Conservation (phyloP, 1,140 invertebrate genomes). For the Drosophila bocqueti region DNA sequence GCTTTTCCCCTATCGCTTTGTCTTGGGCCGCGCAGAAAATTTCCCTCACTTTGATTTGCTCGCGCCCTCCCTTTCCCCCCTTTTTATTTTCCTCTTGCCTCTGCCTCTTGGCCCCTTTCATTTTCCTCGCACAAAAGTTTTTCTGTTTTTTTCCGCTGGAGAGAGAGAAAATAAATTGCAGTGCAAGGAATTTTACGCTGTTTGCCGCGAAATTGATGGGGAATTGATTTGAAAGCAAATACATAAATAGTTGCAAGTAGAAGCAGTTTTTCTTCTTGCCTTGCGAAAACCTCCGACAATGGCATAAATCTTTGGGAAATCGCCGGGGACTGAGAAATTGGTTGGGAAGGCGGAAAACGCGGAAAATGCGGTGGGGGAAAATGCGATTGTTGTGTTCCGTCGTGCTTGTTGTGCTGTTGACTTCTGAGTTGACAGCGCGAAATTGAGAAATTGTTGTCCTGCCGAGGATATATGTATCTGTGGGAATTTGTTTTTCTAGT, state of each 20-base stretch:
- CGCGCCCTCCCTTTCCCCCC: no score
- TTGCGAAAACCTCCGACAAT: slow-evolving; percentile 27
- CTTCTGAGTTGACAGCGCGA: slow-evolving; percentile 45
- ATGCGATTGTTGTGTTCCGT: slow-evolving; percentile 59
- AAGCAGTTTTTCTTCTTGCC: slow-evolving; percentile 15
- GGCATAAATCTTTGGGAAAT: slow-evolving; percentile 54
- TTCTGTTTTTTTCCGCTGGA: slow-evolving; percentile 22
- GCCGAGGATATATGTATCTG: slow-evolving; percentile 29
- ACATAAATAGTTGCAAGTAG: slow-evolving; percentile 72
- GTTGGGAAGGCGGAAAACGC: slow-evolving; percentile 33
- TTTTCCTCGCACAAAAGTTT: slow-evolving; percentile 33
- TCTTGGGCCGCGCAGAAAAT: slow-evolving; percentile 44
- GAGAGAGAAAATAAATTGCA: slow-evolving; percentile 75
- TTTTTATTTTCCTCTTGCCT: neutral
- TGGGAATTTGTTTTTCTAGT: slow-evolving; percentile 45
- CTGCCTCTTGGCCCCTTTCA: neutral
- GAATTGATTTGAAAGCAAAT: slow-evolving; percentile 83
- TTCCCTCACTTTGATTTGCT: slow-evolving; percentile 44
- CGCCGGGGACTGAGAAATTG: slow-evolving; percentile 49
- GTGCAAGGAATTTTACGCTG: slow-evolving; percentile 76
- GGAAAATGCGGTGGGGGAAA: slow-evolving; percentile 13
- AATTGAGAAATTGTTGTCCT: slow-evolving; percentile 50
- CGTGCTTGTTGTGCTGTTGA: slow-evolving; percentile 23
- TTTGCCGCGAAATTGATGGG: slow-evolving; percentile 77
- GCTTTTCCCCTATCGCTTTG: slow-evolving; percentile 32